A percentile compares a stretch with the other conserved stretches of the same genome.
Evolutionary conservation across 1,140 invertebrate genomes (phyloP).

Genomic region (Eulimnadia texana): DNA sequence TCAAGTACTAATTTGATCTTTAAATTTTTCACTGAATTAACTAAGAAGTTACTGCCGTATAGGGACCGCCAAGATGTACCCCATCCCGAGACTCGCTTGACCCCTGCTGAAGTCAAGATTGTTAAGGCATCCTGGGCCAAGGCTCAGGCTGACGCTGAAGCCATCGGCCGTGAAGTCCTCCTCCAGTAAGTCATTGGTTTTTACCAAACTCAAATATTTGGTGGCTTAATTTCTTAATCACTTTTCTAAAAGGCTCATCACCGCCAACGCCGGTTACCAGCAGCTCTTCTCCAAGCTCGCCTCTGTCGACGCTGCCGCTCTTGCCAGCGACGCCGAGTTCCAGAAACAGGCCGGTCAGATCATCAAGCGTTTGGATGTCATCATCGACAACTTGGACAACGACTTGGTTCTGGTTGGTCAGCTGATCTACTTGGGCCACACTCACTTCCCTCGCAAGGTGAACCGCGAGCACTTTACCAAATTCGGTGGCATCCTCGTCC

Average conservation of each 20-base stretch:
- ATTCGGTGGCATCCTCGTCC: neutral
- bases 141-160: neutral
- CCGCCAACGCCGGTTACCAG: conserved; percentile 41
- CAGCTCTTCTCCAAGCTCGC: conserved; percentile 42
- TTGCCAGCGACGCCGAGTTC: conserved; percentile 41
- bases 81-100: conserved; percentile 1
- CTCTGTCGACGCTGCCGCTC: conserved; percentile 39
- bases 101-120: neutral
- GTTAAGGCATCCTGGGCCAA: neutral
- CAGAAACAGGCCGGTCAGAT: conserved; percentile 41
- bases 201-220: neutral
- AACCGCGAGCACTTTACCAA: neutral
- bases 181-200: neutral
- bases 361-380: neutral
- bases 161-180: neutral
- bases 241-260: conserved; percentile 29
- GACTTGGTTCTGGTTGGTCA: neutral
- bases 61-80: neutral
- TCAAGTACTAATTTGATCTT: conserved; percentile 7
- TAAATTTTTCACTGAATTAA: too few relatives aligned
- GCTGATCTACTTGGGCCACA: neutral
- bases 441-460: neutral
- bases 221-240: neutral
- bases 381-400: neutral
- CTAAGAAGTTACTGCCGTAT: neutral